Percentiles rank a stretch among this genome's conserved stretches.
Evolutionary conservation across 2,888 invertebrate species (phyloP).

Genomic region (Eupithecia abbreviata): DNA sequence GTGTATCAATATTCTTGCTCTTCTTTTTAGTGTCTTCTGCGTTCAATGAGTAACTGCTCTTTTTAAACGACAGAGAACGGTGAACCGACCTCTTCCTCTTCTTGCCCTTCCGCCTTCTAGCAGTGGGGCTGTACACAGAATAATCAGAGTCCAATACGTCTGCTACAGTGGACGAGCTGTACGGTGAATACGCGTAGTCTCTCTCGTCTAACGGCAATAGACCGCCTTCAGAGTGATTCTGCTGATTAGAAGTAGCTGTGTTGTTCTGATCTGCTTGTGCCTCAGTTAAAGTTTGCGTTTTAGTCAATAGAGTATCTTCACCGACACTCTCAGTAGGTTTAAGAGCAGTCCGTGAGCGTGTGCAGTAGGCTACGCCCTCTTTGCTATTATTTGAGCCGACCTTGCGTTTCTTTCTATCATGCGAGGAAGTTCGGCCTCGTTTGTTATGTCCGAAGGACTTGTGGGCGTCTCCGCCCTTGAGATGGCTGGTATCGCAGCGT

Average conservation of each 20-base stretch:
- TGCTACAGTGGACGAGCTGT: constrained; percentile 79
- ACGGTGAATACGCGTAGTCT: constrained; percentile 80
- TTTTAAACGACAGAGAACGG: constrained; percentile 71
- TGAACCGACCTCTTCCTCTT: constrained; percentile 77
- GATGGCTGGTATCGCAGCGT: constrained; percentile 71
- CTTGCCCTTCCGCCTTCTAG: constrained; percentile 73
- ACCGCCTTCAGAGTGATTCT: constrained; percentile 71
- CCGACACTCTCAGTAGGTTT: constrained; percentile 74
- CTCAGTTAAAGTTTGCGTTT: constrained; percentile 56
- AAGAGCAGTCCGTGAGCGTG: constrained; percentile 80
- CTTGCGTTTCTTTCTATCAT: constrained; percentile 76
- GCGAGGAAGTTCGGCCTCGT: constrained; percentile 72
- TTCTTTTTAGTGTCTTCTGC: constrained; percentile 74
- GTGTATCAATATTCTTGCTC: constrained; percentile 80
- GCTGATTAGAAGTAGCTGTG: constrained; percentile 58
- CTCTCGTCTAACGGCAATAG: constrained; percentile 79
- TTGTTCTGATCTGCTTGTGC: constrained; percentile 57
- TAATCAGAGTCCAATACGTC: constrained; percentile 79
- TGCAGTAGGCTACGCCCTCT: constrained; percentile 78
- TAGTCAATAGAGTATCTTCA: constrained; percentile 65
- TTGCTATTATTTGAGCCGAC: constrained; percentile 59
- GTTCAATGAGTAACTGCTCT: constrained; percentile 67
- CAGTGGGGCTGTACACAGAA: constrained; percentile 78
- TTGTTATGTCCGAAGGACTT: constrained; percentile 62
- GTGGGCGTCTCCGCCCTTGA: constrained; percentile 69